A percentile compares a stretch with the other conserved stretches of the same genome.
Conservation (phyloP, 2,113 vertebrate species). For the Trogon melanurus region DNA sequence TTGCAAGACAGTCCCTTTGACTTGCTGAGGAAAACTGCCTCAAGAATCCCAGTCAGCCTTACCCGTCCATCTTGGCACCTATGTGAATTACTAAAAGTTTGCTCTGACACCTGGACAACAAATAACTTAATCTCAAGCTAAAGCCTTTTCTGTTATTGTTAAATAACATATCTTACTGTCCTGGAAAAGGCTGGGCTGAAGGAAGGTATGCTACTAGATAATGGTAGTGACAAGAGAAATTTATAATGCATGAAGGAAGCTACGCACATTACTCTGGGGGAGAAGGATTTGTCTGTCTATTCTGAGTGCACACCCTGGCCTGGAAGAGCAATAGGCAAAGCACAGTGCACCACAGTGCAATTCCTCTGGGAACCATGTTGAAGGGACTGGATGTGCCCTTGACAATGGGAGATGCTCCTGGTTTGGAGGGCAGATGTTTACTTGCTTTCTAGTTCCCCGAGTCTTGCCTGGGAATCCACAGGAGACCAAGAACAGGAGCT, state of each 20-base stretch:
- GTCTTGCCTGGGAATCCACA: neutral
- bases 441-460: neutral
- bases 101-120: neutral
- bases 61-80: neutral
- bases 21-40: neutral
- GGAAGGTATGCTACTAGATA: neutral
- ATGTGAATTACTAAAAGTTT: neutral
- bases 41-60: neutral
- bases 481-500: neutral
- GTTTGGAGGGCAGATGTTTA: neutral
- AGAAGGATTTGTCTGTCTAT: neutral
- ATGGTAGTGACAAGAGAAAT: neutral
- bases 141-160: neutral
- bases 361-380: fast-evolving
- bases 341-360: fast-evolving
- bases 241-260: neutral
- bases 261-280: neutral
- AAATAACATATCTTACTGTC: neutral
- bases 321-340: neutral
- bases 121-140: neutral
- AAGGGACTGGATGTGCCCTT: neutral
- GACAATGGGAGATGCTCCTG: neutral
- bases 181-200: neutral
- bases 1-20: no score
- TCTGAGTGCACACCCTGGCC: neutral